These are phyloP conservation scores for Dasyprocta punctata DNA, from an alignment of 2,113 vertebrate species.

Conservation along the genomic window DNA sequence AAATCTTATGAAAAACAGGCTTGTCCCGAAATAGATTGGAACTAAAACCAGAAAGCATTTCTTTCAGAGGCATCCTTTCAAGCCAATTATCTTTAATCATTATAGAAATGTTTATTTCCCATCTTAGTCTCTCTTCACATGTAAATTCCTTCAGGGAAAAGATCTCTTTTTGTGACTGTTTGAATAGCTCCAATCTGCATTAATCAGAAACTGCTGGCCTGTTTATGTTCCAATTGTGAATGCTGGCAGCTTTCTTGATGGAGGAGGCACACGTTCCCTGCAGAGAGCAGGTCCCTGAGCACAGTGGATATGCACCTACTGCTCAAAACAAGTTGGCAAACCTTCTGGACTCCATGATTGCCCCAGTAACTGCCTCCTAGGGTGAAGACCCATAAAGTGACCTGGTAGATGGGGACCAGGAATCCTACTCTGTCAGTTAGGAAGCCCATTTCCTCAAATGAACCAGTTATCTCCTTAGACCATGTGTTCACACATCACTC, in stretches of 20 bases:
- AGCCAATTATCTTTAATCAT: slow-evolving; percentile 87
- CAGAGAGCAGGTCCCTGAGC: neutral
- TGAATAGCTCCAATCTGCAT: slow-evolving; percentile 81
- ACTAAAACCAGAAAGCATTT: slow-evolving; percentile 84
- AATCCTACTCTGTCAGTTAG: neutral
- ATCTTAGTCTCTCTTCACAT: slow-evolving; percentile 82
- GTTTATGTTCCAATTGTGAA: slow-evolving; percentile 79
- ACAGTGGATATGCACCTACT: slow-evolving; percentile 8
- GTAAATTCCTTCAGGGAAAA: slow-evolving; percentile 84
- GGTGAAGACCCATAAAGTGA: neutral
- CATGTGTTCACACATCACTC: neutral
- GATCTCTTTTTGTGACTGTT: slow-evolving; percentile 82
- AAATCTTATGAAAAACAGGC: slow-evolving; percentile 87
- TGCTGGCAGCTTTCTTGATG: slow-evolving; percentile 75
- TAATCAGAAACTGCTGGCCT: slow-evolving; percentile 82
- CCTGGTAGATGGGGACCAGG: neutral
- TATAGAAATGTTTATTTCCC: slow-evolving; percentile 83
- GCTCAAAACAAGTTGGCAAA: neutral
- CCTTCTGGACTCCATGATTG: neutral
- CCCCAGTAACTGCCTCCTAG: neutral
- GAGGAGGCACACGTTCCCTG: slow-evolving; percentile 48
- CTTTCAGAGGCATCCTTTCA: slow-evolving; percentile 85
- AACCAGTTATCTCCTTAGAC: neutral
- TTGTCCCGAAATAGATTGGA: slow-evolving; percentile 84
- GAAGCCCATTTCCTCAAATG: neutral